These are phyloP conservation scores for Rhopalosiphum padi DNA, from an alignment of 1,140 invertebrate genomes.

Conservation along the genomic window DNA sequence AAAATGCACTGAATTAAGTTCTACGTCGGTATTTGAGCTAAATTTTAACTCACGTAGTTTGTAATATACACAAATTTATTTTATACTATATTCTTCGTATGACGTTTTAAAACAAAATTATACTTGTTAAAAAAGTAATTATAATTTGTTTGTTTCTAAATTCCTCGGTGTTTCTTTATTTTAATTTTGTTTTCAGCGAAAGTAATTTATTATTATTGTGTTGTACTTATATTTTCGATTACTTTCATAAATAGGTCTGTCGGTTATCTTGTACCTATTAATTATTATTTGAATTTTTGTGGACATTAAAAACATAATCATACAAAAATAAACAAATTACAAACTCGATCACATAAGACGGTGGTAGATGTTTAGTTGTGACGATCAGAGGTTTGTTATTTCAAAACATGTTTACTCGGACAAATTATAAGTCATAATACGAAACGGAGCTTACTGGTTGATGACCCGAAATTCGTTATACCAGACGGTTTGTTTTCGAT, in stretches of 20 bases:
- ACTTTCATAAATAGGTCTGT: not conserved
- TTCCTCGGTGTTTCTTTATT: not conserved
- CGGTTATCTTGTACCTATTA: not conserved
- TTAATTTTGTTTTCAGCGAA: too few relatives aligned
- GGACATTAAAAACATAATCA: not conserved
- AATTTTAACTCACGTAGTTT: not conserved
- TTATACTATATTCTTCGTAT: not conserved
- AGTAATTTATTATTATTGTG: not conserved
- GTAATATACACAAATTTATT: not conserved
- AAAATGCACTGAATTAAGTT: not conserved
- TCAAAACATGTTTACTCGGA: slow-evolving; percentile 21
- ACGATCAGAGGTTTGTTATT: not conserved
- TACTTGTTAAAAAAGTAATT: not conserved
- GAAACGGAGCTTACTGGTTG: not conserved
- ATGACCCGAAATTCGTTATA: not conserved
- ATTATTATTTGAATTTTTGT: too few relatives aligned
- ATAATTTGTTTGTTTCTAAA: not conserved
- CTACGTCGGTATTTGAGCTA: not conserved
- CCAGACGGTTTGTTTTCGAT: not conserved
- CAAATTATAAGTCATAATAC: not conserved
- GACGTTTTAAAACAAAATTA: not conserved
- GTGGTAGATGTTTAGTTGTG: not conserved
- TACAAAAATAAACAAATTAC: not conserved
- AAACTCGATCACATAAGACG: not conserved
- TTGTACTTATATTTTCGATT: not conserved